Evolutionary conservation across 2,113 vertebrate genomes (phyloP), one percentile per base, ranked within the genome.

Genomic region (Tupaia chinensis): DNA sequence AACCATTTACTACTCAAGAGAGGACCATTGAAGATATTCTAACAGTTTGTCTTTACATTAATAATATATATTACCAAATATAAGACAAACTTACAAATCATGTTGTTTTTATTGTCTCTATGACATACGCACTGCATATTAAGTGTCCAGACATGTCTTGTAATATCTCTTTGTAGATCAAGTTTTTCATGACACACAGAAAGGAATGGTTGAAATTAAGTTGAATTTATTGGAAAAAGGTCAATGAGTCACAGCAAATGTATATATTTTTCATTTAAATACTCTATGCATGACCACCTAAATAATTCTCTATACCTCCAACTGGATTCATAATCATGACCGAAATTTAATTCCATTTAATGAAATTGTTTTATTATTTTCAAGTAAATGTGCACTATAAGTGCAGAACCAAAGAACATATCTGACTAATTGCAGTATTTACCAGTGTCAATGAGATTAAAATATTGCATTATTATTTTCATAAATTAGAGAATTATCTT

Each of bases 301-400:
- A 94, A 85, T 53, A 77, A 89, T 83, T 78, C 23, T 70, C 20
- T 89, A 8, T 80, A 92, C 58, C 53, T 89, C 15, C 25, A 94
- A 85, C 91, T 56, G 89, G 8, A 89, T 88, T 86, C 17, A 89
- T 81, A 87, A 78, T 92, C 23, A 81, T 74, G 83, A 95, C 61
- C 81, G 68, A 96, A 96, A 70, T 90, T 92, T 95, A 93, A 95
- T 92, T 95, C 20, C 2, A 88, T 16, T 91, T 95, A 79, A 56
- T 92, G 58, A 94, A 96, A 95, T 68, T 85, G 20, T 19, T 34
- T 94, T 72, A 5, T 80, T 87, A 87, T 96, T 94, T 20, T 87
- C 85, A 9, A 56, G 54, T 81, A 90, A 89, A 92, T 93, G 69
- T 96, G 65, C 3, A 53, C 32, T 81, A 19, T 65, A 93, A 86